Percentiles rank a stretch among this genome's conserved stretches.
These are phyloP conservation scores for Psilopogon haemacephalus DNA, from an alignment of 2,113 vertebrate genomes.

Conservation along the genomic window DNA sequence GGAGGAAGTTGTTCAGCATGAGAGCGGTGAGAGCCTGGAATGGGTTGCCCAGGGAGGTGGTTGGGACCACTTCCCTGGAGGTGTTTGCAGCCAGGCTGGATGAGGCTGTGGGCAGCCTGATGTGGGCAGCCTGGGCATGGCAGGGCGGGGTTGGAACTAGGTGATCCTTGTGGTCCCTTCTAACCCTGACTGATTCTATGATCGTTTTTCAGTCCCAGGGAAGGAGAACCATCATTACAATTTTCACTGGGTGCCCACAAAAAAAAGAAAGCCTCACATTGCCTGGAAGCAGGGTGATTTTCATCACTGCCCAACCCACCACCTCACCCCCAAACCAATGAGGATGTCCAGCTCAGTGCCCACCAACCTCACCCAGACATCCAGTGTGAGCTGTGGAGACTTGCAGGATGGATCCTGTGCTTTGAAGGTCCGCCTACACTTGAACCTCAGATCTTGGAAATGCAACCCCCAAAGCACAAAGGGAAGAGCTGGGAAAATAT, in stretches of 20 bases:
- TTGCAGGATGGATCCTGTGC: background rate
- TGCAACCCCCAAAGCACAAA: fast-evolving
- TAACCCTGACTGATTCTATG: too few species aligned
- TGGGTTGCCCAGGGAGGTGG: too few species aligned
- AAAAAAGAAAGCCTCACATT: background rate
- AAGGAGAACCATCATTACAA: background rate
- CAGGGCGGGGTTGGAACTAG: too few species aligned
- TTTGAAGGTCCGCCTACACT: background rate
- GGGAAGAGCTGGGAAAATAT: background rate
- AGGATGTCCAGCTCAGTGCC: background rate
- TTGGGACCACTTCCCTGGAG: too few species aligned
- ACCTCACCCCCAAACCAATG: fast-evolving
- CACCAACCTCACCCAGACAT: background rate
- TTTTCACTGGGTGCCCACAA: background rate
- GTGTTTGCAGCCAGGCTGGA: too few species aligned
- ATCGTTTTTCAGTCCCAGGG: background rate
- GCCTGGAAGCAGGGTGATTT: background rate
- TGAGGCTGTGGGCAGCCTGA: too few species aligned
- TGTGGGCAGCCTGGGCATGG: too few species aligned
- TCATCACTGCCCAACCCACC: background rate
- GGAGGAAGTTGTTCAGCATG: too few species aligned
- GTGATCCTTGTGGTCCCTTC: too few species aligned
- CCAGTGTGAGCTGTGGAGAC: fast-evolving
- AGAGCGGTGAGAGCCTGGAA: too few species aligned
- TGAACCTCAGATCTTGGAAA: background rate